Evolutionary conservation across 2,888 invertebrate species (phyloP).

Genomic region (Camponotus fellah): DNA sequence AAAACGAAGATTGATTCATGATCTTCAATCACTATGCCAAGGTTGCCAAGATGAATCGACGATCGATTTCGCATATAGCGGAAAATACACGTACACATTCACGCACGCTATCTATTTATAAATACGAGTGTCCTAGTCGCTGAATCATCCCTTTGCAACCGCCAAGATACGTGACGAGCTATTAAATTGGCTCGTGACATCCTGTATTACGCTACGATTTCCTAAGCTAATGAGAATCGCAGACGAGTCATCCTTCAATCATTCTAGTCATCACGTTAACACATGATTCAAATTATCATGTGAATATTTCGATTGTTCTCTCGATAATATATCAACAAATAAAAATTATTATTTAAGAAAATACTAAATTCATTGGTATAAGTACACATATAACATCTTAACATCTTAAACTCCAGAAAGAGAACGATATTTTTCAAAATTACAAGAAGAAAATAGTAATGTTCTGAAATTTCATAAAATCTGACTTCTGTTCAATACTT

Average conservation of each 20-base stretch:
- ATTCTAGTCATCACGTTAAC: slow-evolving; percentile 37
- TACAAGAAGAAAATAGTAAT: too few relatives aligned
- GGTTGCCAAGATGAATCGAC: slow-evolving; percentile 7
- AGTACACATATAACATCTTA: too few relatives aligned
- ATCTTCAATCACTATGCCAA: slow-evolving; percentile 25
- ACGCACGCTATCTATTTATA: slow-evolving; percentile 51
- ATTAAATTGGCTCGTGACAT: slow-evolving; percentile 78
- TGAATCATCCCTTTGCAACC: slow-evolving; percentile 58
- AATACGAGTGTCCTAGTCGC: slow-evolving; percentile 55
- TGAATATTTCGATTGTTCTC: slow-evolving; percentile 16
- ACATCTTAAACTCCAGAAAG: too few relatives aligned
- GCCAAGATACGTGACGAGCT: slow-evolving; percentile 75
- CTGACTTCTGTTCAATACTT: too few relatives aligned
- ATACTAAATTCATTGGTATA: too few relatives aligned
- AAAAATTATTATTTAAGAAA: too few relatives aligned
- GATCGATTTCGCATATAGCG: slow-evolving; percentile 45
- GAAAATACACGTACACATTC: slow-evolving; percentile 29
- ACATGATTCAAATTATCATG: slow-evolving; percentile 6
- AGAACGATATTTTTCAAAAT: too few relatives aligned
- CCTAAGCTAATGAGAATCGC: slow-evolving; percentile 45
- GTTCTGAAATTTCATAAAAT: too few relatives aligned
- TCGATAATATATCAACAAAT: not conserved
- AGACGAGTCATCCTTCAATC: slow-evolving; percentile 47
- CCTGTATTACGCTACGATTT: slow-evolving; percentile 73
- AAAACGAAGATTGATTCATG: not conserved